Base-by-base conservation (phyloP, 1,140 invertebrate genomes). In the Spodoptera litura region DNA sequence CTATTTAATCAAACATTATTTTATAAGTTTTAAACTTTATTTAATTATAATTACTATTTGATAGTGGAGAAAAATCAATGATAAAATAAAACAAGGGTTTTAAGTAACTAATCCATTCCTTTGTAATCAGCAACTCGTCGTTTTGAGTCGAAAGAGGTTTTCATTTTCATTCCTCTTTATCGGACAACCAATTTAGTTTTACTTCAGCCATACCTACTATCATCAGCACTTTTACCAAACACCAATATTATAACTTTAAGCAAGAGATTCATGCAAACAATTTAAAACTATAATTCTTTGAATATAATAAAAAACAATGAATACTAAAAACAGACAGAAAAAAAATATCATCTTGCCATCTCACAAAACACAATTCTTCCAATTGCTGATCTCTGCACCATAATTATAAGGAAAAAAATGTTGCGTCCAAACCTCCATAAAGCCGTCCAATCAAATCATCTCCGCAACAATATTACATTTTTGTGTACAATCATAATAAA, bases 401-500 rank as follows among this genome's bases (percentile, higher is more conserved):
- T 59, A 75, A 75, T 75, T 75, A 62, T 51, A 75, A 71, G 20
- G 51, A 64, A 56, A 75, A 49, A 75, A 62, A 75, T 74, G 15
- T 59, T 38, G 15, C 25, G 27, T 66, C 73, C 44, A 52, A 66
- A 25, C 13, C 58, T 3, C n/a, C 76, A 71, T 78, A 70, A 78
- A 78, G 44, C 64, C 11, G 51, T 53, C 13, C 73, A 75, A 70
- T 72, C 56, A 59, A 70, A 78, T 62, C 38, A 58, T 68, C 12
- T 15, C 38, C 55, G 15, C 55, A 62, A 62, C 56, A 53, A 53
- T 35, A 71, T 61, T 62, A 72, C 77, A 72, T 72, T 78, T 78
- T 78, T 78, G 55, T 72, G 56, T 44, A 64, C 68, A 78, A 78
- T 78, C 77, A 78, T 72, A 78, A 78, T 78, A 78, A 72, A 78